A percentile compares a stretch with the other conserved stretches of the same genome.
Evolutionary conservation across 2,113 vertebrate species (phyloP).

Genomic region (Clarias batrachus): DNA sequence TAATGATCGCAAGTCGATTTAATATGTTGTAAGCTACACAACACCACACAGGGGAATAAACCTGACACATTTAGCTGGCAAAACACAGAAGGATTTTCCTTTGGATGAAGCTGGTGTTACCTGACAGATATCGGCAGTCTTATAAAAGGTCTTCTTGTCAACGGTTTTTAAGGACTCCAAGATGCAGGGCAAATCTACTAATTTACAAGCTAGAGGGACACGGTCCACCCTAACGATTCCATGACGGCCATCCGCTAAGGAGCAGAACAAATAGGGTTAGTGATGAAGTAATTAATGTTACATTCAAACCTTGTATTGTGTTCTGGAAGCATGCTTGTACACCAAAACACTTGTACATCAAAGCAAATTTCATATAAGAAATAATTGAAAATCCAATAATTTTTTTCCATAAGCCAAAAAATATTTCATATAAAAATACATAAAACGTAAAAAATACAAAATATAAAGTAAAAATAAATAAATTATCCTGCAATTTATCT

Average conservation of each 20-base stretch:
- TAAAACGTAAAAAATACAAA: too few species aligned
- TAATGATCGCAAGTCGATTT: background rate
- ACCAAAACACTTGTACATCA: too few species aligned
- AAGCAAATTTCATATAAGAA: too few species aligned
- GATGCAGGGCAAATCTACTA: slow-evolving; percentile 93
- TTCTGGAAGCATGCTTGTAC: too few species aligned
- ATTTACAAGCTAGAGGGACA: slow-evolving; percentile 85
- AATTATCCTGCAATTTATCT: too few species aligned
- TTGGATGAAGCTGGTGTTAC: slow-evolving; percentile 64
- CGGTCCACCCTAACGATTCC: slow-evolving; percentile 87
- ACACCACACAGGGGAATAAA: background rate
- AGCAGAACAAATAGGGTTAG: slow-evolving; percentile 24
- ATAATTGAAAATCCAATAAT: too few species aligned
- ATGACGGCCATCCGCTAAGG: slow-evolving; percentile 83
- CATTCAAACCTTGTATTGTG: too few species aligned
- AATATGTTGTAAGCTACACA: background rate
- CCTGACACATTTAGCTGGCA: background rate
- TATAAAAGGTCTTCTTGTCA: slow-evolving; percentile 94
- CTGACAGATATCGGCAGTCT: slow-evolving; percentile 95
- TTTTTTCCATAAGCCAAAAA: too few species aligned
- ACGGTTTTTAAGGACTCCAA: slow-evolving; percentile 88
- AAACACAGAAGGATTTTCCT: background rate
- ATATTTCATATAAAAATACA: too few species aligned
- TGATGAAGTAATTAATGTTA: background rate
- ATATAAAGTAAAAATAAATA: too few species aligned